Conservation (phyloP, 2,113 vertebrate genomes). For the Phycodurus eques region DNA sequence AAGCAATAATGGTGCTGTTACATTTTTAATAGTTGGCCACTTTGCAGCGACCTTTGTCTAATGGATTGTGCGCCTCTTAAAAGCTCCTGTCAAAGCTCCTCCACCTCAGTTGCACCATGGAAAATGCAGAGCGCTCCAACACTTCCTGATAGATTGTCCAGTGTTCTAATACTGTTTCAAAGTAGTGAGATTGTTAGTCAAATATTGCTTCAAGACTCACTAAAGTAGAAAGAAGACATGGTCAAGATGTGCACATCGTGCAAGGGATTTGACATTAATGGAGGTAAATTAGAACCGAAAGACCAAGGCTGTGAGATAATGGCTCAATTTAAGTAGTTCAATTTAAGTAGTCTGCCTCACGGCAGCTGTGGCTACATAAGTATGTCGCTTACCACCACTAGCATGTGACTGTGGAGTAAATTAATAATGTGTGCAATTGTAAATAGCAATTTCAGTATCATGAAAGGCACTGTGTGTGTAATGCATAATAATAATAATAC, state of each 20-base stretch:
- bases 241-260: conserved; percentile 18
- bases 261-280: neutral
- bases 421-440: too few species aligned
- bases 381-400: too few species aligned
- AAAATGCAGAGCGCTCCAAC: conserved; percentile 58
- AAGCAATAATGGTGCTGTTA: conserved; percentile 75
- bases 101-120: conserved; percentile 51
- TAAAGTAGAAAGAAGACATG: conserved; percentile 16
- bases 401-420: too few species aligned
- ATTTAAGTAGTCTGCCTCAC: too few species aligned
- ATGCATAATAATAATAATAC: too few species aligned
- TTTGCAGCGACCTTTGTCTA: conserved; percentile 76
- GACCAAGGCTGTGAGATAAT: too few species aligned
- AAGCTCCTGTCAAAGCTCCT: conserved; percentile 63
- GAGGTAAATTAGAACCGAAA: neutral
- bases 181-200: conserved; percentile 20
- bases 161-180: conserved; percentile 44
- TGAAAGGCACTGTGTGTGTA: too few species aligned
- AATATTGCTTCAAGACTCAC: conserved; percentile 16
- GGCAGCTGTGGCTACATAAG: too few species aligned
- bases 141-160: conserved; percentile 47
- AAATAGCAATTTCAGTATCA: too few species aligned
- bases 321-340: too few species aligned
- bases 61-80: conserved; percentile 70
- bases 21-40: conserved; percentile 80